A percentile compares a stretch with the other conserved stretches of the same genome.
phyloP scores from a whole-genome alignment of 2,113 vertebrate genomes.

The Sturnus vulgaris region DNA sequence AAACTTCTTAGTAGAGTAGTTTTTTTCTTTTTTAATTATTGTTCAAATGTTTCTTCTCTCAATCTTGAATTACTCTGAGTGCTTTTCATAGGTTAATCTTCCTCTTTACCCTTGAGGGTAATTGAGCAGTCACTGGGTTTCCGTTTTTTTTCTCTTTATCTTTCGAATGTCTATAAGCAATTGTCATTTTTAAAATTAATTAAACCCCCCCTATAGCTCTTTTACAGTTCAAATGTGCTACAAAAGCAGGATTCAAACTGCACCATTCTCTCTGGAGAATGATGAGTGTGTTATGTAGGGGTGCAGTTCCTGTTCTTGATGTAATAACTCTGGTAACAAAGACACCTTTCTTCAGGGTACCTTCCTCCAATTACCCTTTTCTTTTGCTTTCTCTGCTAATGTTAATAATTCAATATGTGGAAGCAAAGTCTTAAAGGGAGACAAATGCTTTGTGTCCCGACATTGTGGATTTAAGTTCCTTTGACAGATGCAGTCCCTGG shows the following conservation, averaged over 20 bases:
- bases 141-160: background rate
- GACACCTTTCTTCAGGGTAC: background rate
- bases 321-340: background rate
- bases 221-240: background rate
- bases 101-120: background rate
- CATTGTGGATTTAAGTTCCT: background rate
- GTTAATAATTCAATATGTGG: background rate
- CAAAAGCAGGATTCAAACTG: background rate
- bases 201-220: background rate
- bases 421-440: background rate
- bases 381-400: background rate
- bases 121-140: background rate
- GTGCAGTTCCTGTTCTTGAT: background rate
- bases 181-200: background rate
- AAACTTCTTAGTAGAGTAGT: background rate
- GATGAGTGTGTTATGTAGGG: background rate
- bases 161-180: background rate
- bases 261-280: background rate
- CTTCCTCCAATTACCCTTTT: background rate
- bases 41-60: background rate
- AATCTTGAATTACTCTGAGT: background rate
- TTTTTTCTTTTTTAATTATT: background rate
- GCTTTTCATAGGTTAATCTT: background rate
- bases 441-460: background rate
- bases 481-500: background rate